These are phyloP conservation scores for Hyalella azteca DNA, from an alignment of 2,888 invertebrate genomes.

Conservation along the genomic window DNA sequence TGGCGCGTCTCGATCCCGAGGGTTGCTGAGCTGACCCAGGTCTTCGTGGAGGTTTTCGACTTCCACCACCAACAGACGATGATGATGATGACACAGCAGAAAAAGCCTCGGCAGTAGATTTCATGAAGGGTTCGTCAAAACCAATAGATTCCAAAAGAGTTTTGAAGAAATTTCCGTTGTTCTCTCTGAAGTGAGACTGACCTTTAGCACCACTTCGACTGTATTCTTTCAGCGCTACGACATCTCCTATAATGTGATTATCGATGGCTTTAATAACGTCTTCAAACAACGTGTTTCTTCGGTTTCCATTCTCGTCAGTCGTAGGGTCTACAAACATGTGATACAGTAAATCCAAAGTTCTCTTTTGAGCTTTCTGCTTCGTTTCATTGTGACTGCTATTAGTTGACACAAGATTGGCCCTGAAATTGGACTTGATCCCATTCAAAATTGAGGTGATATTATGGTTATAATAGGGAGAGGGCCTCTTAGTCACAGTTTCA, in stretches of 20 bases:
- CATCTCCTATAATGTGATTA: constrained; percentile 49
- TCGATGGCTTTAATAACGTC: constrained; percentile 52
- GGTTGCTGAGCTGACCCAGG: background rate
- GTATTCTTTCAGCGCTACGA: constrained; percentile 41
- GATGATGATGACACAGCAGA: background rate
- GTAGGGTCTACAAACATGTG: constrained; percentile 45
- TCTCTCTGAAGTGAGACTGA: constrained; percentile 26
- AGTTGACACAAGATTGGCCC: background rate
- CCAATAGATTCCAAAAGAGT: background rate
- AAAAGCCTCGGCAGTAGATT: constrained; percentile 18
- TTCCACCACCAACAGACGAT: background rate
- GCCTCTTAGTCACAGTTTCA: background rate
- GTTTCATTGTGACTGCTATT: background rate
- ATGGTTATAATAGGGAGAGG: background rate
- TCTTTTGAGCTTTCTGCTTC: constrained; percentile 34
- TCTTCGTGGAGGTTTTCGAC: background rate
- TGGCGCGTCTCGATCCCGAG: background rate
- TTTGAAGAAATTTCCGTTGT: constrained; percentile 31
- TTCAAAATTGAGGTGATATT: background rate
- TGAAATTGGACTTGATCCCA: background rate
- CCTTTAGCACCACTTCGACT: background rate
- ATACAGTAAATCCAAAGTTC: constrained; percentile 46
- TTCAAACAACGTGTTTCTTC: constrained; percentile 47
- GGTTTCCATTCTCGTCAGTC: constrained; percentile 36
- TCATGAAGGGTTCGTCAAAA: constrained; percentile 28